Evolutionary conservation across 2,888 invertebrate genomes (phyloP), one percentile per base, ranked within the genome.

Genomic region (Chloroclystis v-ata): DNA sequence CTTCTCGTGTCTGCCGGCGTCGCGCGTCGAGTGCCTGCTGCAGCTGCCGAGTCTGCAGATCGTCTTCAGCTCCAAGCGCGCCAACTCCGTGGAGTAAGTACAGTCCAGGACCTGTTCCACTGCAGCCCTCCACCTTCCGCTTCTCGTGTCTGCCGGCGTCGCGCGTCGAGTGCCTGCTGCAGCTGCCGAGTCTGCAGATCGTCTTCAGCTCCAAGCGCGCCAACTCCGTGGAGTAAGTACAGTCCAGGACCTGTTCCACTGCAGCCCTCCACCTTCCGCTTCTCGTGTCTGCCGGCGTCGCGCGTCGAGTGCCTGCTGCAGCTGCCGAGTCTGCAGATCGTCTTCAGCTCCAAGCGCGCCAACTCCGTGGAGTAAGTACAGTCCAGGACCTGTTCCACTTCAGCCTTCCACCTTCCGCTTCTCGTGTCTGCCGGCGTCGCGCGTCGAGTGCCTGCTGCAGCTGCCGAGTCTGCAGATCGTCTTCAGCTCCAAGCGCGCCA

Each of bases 381-480:
- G n/a, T n/a, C n/a, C n/a, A n/a, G n/a, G n/a, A n/a, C n/a, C 26
- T 8, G 8, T 26, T 8, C 26, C 26, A 26, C 26, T 26, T 6
- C 26, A 26, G 26, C 26, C 26, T 9, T 26, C 26, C 26, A n/a
- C n/a, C n/a, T n/a, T n/a, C n/a, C n/a, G n/a, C n/a, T n/a, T n/a
- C 4, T 9, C 14, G 5, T 30, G 3, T 9, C 26, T 2, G 41
- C 28, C 32, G 12, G 29, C 29, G 11, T 29, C 29, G 29, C 13
- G 38, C 12, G 38, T 12, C 38, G 14, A 26, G 16, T 16, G 33
- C 8, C 33, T 33, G 33, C 33, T 33, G 33, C 33, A 33, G 33
- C 33, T 33, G 33, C 29, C 29, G 11, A 29, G 60, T 8, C 9
- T 4, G 26, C 4, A 4, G 26, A 7, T 4, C 5, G 9, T 8